These are phyloP conservation scores for Opisthograptis luteolata DNA, from an alignment of 2,888 invertebrate species.

Conservation along the genomic window DNA sequence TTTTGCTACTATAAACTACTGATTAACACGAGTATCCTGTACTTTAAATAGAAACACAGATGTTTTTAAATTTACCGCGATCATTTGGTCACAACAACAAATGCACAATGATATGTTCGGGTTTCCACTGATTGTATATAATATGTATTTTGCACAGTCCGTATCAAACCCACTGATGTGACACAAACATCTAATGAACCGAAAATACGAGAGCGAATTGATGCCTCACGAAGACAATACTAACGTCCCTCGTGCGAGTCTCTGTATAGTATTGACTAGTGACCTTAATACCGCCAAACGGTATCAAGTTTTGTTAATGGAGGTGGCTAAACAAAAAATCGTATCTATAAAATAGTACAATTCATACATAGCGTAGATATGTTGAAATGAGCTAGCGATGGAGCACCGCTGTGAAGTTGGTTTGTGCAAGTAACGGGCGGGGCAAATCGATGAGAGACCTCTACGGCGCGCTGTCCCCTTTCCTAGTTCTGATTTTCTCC, in stretches of 20 bases:
- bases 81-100: constrained; percentile 49
- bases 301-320: constrained; percentile 70
- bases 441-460: constrained; percentile 68
- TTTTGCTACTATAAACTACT: not conserved
- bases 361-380: constrained; percentile 68
- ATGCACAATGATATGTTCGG: constrained; percentile 47
- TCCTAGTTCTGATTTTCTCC: constrained; percentile 50
- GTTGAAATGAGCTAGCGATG: constrained; percentile 71
- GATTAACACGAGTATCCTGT: constrained; percentile 18
- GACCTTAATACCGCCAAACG: constrained; percentile 63
- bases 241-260: constrained; percentile 28
- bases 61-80: constrained; percentile 48
- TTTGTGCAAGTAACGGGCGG: constrained; percentile 56
- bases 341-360: constrained; percentile 78
- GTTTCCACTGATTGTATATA: constrained; percentile 47
- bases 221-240: constrained; percentile 28
- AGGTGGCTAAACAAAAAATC: constrained; percentile 71
- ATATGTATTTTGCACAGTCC: constrained; percentile 40
- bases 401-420: constrained; percentile 68
- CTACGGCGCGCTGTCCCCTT: constrained; percentile 46
- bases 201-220: constrained; percentile 19
- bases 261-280: constrained; percentile 53
- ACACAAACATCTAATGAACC: constrained; percentile 47
- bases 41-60: constrained; percentile 20
- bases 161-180: constrained; percentile 44